Evolutionary conservation across 2,113 vertebrate species (phyloP).

Genomic region (Chaetops frenatus): DNA sequence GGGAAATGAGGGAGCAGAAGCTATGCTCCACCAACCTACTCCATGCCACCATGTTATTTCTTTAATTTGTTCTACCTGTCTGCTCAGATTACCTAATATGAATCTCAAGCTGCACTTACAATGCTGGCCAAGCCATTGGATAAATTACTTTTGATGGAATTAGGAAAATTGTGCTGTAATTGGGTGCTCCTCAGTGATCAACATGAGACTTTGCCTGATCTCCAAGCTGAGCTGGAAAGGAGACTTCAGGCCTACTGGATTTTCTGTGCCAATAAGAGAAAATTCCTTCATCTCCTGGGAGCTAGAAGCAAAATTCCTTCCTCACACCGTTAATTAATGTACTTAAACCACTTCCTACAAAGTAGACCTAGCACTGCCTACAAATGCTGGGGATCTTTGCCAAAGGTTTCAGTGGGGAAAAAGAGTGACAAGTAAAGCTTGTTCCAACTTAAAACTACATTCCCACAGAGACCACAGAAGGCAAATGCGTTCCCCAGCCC

Average conservation of each 20-base stretch:
- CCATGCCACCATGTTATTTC: not conserved
- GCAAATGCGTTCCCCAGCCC: not conserved
- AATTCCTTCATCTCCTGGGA: not conserved
- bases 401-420: not conserved
- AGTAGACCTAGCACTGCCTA: not conserved
- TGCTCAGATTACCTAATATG: conserved; percentile 5
- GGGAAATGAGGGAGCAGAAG: not conserved
- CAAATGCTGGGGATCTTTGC: not conserved
- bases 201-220: not conserved
- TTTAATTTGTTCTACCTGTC: conserved; percentile 42
- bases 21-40: rapidly evolving
- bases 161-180: not conserved
- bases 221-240: not conserved
- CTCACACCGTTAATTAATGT: rapidly evolving
- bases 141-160: not conserved
- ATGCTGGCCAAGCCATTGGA: not conserved
- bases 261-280: not conserved
- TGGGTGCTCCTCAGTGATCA: not conserved
- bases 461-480: not conserved
- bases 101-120: not conserved
- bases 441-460: not conserved
- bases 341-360: not conserved
- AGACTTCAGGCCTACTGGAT: not conserved
- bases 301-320: not conserved
- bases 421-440: not conserved